Base-by-base conservation (phyloP, 2,888 invertebrate species). In the Amblyjoppa proteus region DNA sequence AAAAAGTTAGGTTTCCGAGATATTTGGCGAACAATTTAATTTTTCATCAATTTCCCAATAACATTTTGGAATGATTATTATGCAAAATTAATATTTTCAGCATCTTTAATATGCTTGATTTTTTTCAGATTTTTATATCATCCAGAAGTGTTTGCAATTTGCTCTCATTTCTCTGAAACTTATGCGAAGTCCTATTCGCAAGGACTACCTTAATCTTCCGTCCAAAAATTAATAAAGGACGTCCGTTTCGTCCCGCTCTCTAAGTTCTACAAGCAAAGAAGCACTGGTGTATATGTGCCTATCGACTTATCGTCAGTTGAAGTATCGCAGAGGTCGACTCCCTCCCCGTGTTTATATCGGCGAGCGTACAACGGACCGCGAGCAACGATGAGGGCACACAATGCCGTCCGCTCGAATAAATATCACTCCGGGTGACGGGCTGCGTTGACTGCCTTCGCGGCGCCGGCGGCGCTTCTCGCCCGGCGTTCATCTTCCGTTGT, bases 391-490 rank as follows among this genome's bases (percentile, higher is more conserved):
- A 79, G 61, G 61, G 74, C 11, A 13, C 61, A 75, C 79, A 83
- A 84, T 84, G 56, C 75, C 75, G 75, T 84, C 79, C 64, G 79
- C 64, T 70, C 64, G 70, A 66, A 80, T 84, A 84, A 80, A 80
- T 84, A 79, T 70, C 75, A 71, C 74, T 16, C n/a, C 49, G 45
- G 74, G 70, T 75, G 83, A 75, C 83, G 74, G 49, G 83, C 58
- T 58, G 74, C 45, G 74, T 64, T 53, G 70, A 80, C 80, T 71
- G 51, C 53, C 53, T 71, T 64, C 41, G 9, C 41, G 41, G 41
- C 41, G 41, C 41, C 41, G 11, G 13, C 58, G 28, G 64, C 68
- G 81, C 69, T 49, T 41, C 41, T 75, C 75, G 28, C 61, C 64
- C 75, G 16, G 3, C n/a, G 68, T 69, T 58, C 69, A 69, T 78